Evolutionary conservation across 1,140 invertebrate species (phyloP).

Genomic region (Parapsyche elsis): DNA sequence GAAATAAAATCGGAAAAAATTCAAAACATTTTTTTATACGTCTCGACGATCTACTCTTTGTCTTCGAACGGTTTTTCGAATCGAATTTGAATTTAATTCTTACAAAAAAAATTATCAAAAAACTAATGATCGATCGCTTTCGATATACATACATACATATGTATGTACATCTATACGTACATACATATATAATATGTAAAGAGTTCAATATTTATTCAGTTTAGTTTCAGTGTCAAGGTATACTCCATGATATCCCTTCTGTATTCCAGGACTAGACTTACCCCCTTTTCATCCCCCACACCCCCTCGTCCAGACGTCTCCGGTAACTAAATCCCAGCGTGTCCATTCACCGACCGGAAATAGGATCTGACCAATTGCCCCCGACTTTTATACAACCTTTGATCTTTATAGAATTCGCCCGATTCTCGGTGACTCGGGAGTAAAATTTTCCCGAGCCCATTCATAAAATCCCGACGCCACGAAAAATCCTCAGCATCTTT

Average conservation of each 20-base stretch:
- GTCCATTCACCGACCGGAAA: conserved; percentile 50
- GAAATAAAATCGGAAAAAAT: not conserved
- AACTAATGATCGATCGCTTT: not conserved
- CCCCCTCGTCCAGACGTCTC: not conserved
- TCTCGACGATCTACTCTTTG: not conserved
- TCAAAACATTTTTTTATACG: not conserved
- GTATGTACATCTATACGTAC: not conserved
- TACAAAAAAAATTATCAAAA: not conserved
- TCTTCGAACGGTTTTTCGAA: not conserved
- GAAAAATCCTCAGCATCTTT: not conserved
- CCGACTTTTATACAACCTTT: conserved; percentile 45
- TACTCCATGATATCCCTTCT: conserved; percentile 7
- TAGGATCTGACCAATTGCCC: conserved; percentile 49
- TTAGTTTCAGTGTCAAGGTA: conserved; percentile 29
- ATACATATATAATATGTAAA: conserved; percentile 13
- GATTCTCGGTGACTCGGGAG: not conserved
- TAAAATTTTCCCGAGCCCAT: conserved; percentile 20
- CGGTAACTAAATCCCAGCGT: conserved; percentile 38
- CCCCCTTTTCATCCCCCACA: not conserved
- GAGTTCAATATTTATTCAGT: not conserved
- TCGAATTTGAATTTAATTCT: not conserved
- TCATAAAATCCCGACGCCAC: conserved; percentile 31
- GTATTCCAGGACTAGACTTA: not conserved
- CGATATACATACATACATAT: not conserved
- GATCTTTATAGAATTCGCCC: conserved; percentile 41